Conservation (phyloP, 2,797 vertebrate species). For the Amblyraja radiata region DNA sequence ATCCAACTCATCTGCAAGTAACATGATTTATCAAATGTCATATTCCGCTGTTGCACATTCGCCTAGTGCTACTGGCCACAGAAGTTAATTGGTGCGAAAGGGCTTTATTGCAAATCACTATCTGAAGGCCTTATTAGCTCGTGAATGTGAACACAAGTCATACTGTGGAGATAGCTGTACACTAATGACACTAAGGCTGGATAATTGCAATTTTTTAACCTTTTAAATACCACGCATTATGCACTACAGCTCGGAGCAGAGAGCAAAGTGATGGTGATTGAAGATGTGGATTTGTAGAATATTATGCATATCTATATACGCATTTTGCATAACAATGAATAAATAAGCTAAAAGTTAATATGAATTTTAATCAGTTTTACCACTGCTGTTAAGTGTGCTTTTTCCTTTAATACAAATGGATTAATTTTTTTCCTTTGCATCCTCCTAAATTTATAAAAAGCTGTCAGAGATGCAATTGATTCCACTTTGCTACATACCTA, state of each 20-base stretch:
- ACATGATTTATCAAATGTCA: conserved; percentile 38
- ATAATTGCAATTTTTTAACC: conserved; percentile 61
- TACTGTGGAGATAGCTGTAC: conserved; percentile 65
- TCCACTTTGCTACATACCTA: conserved; percentile 2
- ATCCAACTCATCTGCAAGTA: neutral
- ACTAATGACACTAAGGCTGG: conserved; percentile 66
- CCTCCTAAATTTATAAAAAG: neutral
- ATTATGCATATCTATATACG: conserved; percentile 45
- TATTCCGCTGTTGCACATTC: conserved; percentile 51
- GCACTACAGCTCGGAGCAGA: conserved; percentile 59
- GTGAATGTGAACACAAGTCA: conserved; percentile 68
- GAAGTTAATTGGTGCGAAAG: conserved; percentile 64
- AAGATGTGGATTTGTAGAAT: conserved; percentile 67
- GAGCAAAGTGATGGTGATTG: conserved; percentile 65
- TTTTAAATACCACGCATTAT: conserved; percentile 53
- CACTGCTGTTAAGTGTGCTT: neutral
- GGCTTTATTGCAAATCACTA: conserved; percentile 67
- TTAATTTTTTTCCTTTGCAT: conserved; percentile 14
- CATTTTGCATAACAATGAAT: conserved; percentile 25
- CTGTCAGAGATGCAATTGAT: neutral
- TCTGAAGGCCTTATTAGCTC: conserved; percentile 44
- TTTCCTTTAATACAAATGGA: neutral
- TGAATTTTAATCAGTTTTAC: conserved; percentile 15
- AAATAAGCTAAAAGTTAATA: conserved; percentile 1
- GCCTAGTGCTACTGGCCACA: conserved; percentile 57